phyloP scores from a whole-genome alignment of 2,113 vertebrate genomes.

The Todiramphus chloris region DNA sequence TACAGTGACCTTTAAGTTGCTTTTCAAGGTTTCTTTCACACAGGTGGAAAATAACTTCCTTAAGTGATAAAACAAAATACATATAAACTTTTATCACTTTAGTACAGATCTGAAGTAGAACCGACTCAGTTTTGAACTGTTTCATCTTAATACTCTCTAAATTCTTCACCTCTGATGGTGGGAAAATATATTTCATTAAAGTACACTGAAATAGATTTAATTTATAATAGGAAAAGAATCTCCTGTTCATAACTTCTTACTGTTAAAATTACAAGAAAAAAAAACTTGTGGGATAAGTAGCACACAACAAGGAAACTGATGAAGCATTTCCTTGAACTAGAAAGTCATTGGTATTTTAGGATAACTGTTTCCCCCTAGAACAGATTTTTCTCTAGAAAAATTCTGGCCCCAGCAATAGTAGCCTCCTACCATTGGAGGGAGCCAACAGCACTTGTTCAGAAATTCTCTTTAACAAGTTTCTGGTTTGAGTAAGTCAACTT shows the following conservation, averaged over 20 bases:
- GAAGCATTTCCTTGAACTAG: neutral
- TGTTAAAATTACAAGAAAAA: neutral
- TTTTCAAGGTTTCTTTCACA: neutral
- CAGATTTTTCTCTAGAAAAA: neutral
- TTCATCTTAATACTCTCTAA: neutral
- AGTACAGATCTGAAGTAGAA: neutral
- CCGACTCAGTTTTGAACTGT: neutral
- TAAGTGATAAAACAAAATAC: neutral
- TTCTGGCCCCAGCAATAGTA: neutral
- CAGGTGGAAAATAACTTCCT: neutral
- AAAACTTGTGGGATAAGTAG: no score
- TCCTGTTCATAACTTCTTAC: neutral
- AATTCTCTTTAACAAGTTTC: neutral
- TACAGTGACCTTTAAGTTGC: neutral
- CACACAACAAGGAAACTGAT: neutral
- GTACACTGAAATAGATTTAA: neutral
- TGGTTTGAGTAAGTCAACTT: neutral
- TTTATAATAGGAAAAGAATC: neutral
- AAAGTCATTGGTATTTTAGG: neutral
- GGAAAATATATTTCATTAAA: neutral
- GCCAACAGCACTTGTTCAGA: neutral
- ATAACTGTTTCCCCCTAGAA: neutral
- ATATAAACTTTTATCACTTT: neutral
- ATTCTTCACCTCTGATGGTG: neutral
- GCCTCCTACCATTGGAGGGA: slow-evolving; percentile 13